These are phyloP conservation scores for Axis porcinus DNA, from an alignment of 2,113 vertebrate genomes.

Conservation along the genomic window DNA sequence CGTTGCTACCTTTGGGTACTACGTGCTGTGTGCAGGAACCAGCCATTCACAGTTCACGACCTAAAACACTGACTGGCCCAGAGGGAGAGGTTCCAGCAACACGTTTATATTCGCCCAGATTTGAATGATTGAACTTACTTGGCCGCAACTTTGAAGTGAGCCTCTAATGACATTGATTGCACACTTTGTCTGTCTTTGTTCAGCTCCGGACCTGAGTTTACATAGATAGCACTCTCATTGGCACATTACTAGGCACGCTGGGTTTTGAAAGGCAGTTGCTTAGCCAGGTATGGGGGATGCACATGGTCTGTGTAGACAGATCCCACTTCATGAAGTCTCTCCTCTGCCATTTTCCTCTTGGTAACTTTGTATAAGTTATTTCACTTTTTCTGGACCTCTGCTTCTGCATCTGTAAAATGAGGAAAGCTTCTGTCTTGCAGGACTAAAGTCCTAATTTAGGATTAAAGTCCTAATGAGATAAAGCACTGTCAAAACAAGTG, in stretches of 20 bases:
- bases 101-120: neutral
- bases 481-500: neutral
- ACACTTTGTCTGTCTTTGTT: neutral
- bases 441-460: neutral
- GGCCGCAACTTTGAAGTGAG: neutral
- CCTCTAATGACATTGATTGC: neutral
- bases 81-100: neutral
- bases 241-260: neutral
- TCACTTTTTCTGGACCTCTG: neutral
- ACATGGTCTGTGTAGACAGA: neutral
- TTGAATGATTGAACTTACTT: neutral
- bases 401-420: neutral
- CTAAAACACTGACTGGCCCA: neutral
- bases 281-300: neutral
- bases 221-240: fast-evolving
- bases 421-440: neutral
- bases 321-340: neutral
- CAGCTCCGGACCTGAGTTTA: neutral
- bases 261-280: neutral
- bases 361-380: neutral
- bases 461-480: neutral
- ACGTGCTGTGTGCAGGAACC: neutral
- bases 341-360: neutral
- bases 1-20: neutral
- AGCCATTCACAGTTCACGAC: neutral